phyloP scores from a whole-genome alignment of 2,113 vertebrate genomes.

The Antigone vipio region DNA sequence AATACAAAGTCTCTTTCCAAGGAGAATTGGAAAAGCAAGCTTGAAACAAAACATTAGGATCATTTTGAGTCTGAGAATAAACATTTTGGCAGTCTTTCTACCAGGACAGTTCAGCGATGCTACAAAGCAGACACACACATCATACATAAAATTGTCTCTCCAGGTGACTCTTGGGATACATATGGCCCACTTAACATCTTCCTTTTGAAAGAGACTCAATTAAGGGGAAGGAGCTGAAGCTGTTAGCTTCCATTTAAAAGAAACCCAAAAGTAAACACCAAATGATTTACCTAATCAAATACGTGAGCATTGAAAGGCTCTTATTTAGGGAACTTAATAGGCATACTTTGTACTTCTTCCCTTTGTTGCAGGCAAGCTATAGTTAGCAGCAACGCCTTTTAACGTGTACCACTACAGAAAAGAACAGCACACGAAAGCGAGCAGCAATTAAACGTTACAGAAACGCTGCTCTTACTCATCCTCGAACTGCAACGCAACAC shows the following conservation, averaged over 20 bases:
- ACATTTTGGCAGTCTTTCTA: background rate
- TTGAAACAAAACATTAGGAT: background rate
- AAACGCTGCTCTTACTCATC: background rate
- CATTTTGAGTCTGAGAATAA: background rate
- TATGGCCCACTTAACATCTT: background rate
- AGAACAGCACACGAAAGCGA: background rate
- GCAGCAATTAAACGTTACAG: background rate
- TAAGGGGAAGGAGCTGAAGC: background rate
- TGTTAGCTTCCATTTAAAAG: background rate
- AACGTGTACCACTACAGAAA: background rate
- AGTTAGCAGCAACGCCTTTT: background rate
- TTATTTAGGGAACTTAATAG: background rate
- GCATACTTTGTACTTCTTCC: background rate
- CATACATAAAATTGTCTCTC: background rate
- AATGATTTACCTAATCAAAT: background rate
- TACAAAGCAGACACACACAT: background rate
- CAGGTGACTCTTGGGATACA: background rate
- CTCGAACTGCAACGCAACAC: background rate
- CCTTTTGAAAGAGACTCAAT: background rate
- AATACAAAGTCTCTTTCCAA: background rate
- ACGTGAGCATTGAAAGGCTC: accelerated
- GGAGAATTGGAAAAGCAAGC: accelerated
- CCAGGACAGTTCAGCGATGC: background rate
- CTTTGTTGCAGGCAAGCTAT: background rate
- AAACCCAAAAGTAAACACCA: background rate